Evolutionary conservation across 2,113 vertebrate genomes (phyloP).

Genomic region (Alectura lathami): DNA sequence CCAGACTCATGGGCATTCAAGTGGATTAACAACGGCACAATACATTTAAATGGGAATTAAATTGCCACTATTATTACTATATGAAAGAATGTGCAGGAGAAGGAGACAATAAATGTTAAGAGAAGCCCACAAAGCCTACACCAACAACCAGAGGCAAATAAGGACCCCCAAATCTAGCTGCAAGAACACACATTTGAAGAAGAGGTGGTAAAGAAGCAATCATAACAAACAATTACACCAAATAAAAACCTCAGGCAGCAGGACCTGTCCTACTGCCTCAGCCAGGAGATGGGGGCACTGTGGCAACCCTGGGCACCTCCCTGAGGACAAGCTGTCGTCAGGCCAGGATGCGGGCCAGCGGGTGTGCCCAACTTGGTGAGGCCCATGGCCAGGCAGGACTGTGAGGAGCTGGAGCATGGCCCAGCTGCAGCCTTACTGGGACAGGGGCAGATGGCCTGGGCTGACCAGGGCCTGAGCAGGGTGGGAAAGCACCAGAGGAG

Average conservation of each 20-base stretch:
- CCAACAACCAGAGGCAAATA: background rate
- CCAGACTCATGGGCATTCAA: background rate
- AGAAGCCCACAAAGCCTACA: background rate
- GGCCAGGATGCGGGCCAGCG: rapidly evolving
- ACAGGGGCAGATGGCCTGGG: rapidly evolving
- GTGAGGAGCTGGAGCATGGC: rapidly evolving
- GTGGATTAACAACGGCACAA: background rate
- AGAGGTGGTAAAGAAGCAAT: background rate
- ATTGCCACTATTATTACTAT: background rate
- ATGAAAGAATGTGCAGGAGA: background rate
- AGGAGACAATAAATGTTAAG: background rate
- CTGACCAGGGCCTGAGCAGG: background rate
- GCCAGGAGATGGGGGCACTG: background rate
- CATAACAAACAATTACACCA: background rate
- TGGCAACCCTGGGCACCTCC: background rate
- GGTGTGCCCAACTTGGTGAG: too few species aligned
- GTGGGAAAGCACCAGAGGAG: background rate
- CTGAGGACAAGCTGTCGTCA: rapidly evolving
- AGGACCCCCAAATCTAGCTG: background rate
- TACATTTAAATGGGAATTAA: background rate
- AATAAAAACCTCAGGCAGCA: background rate
- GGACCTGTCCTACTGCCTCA: rapidly evolving
- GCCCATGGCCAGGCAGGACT: background rate
- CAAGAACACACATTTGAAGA: background rate
- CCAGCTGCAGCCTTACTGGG: rapidly evolving